phyloP scores from a whole-genome alignment of 2,888 invertebrate genomes.

The Octonoba sinensis region DNA sequence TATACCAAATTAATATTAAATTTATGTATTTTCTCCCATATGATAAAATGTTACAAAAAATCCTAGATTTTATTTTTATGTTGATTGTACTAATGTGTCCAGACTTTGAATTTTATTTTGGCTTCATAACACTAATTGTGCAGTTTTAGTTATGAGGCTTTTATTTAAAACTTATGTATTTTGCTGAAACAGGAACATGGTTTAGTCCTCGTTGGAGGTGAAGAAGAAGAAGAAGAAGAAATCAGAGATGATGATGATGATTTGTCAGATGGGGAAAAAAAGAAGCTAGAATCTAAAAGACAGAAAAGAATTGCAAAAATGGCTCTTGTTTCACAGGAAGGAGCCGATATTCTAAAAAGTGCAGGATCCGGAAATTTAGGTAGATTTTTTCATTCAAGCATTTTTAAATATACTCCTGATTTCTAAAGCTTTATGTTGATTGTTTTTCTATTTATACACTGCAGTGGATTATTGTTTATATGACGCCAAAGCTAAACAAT shows the following conservation, averaged over 20 bases:
- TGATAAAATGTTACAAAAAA: too few species aligned
- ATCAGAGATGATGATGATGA: conserved; percentile 24
- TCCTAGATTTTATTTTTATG: too few species aligned
- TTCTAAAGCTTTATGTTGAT: too few species aligned
- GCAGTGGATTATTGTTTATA: too few species aligned
- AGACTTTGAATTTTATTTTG: too few species aligned
- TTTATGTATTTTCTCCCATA: too few species aligned
- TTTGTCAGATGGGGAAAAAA: conserved; percentile 31
- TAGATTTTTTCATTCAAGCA: conserved; percentile 67
- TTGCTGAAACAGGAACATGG: conserved; percentile 69
- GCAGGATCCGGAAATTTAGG: conserved; percentile 81
- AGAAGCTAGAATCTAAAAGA: conserved; percentile 55
- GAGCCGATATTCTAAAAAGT: conserved; percentile 81
- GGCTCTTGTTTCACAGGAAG: conserved; percentile 82
- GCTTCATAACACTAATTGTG: too few species aligned
- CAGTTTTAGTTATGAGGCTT: too few species aligned
- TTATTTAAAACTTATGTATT: not conserved
- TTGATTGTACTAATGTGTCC: too few species aligned
- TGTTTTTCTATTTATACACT: too few species aligned
- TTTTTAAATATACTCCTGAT: not conserved
- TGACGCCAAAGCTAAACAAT: too few species aligned
- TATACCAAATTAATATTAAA: too few species aligned
- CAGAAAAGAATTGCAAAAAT: conserved; percentile 64
- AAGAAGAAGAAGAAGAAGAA: conserved; percentile 42
- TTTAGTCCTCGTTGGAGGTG: conserved; percentile 68